Evolutionary conservation across 2,797 vertebrate genomes (phyloP).

Genomic region (Lepilemur ruficaudatus): DNA sequence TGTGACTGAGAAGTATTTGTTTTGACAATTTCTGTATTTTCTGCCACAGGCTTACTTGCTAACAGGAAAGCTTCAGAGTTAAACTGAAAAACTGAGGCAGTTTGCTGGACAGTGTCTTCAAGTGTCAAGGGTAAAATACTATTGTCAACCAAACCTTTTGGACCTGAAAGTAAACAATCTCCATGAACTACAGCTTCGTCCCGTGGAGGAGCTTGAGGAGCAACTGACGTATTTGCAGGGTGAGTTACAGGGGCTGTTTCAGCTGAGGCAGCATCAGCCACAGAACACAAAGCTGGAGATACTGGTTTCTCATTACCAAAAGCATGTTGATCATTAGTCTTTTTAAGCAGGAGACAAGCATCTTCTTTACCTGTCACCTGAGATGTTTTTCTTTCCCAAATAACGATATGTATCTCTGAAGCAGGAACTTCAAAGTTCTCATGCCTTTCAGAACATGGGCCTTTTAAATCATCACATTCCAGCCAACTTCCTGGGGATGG

Average conservation of each 20-base stretch:
- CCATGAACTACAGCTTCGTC: background rate
- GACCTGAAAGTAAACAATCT: slow-evolving; percentile 79
- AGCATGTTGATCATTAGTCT: background rate
- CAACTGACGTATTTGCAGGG: background rate
- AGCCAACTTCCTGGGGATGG: slow-evolving; percentile 90
- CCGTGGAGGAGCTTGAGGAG: slow-evolving; percentile 58
- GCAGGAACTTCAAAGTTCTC: slow-evolving; percentile 85
- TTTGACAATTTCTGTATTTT: slow-evolving; percentile 24
- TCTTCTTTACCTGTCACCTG: slow-evolving; percentile 41
- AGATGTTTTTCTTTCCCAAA: slow-evolving; percentile 90
- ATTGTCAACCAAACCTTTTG: slow-evolving; percentile 83
- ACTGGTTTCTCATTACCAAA: background rate
- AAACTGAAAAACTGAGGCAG: slow-evolving; percentile 51
- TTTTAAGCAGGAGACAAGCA: slow-evolving; percentile 37
- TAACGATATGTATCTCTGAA: slow-evolving; percentile 90
- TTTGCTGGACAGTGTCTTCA: slow-evolving; percentile 77
- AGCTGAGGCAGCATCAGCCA: background rate
- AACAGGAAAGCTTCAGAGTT: slow-evolving; percentile 65
- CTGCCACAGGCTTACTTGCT: background rate
- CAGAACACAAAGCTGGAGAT: background rate
- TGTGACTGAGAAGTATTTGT: background rate
- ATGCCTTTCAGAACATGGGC: slow-evolving; percentile 83
- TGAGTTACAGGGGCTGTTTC: background rate
- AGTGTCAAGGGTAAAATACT: slow-evolving; percentile 88
- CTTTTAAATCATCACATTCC: slow-evolving; percentile 93